phyloP scores from a whole-genome alignment of 64 coral and sea anemone genomes.

The Montipora capricornis region DNA sequence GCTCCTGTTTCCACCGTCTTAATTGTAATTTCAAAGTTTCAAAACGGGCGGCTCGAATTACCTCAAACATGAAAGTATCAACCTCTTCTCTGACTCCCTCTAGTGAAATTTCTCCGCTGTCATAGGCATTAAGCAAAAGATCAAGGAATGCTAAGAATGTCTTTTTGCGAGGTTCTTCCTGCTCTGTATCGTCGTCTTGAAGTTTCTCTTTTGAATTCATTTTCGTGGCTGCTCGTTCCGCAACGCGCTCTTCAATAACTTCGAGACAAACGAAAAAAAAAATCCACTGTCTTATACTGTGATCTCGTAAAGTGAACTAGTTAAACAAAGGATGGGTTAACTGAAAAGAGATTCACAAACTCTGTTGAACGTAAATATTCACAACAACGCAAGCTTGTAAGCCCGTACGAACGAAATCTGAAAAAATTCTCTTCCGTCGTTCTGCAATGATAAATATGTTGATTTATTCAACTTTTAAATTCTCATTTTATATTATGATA shows the following conservation, averaged over 20 bases:
- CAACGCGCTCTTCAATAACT: conserved; percentile 77
- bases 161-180: conserved; percentile 31
- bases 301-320: too few species aligned
- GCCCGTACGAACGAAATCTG: too few species aligned
- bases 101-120: conserved; percentile 64
- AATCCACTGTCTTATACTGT: too few species aligned
- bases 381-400: too few species aligned
- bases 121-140: conserved; percentile 72
- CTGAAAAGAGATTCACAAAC: too few species aligned
- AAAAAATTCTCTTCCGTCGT: too few species aligned
- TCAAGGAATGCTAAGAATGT: conserved; percentile 63
- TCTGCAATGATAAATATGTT: too few species aligned
- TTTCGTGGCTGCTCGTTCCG: conserved; percentile 25
- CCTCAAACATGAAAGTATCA: conserved; percentile 90
- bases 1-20: background rate
- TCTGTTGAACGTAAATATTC: too few species aligned
- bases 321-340: too few species aligned
- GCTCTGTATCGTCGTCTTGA: background rate
- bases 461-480: too few species aligned
- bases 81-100: conserved; percentile 81
- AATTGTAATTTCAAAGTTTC: background rate
- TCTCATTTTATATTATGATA: too few species aligned
- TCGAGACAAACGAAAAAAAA: background rate
- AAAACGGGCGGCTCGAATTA: background rate
- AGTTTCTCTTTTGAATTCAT: background rate